Evolutionary conservation across 2,113 vertebrate genomes (phyloP), one percentile per base, ranked within the genome.

Genomic region (Dinomys branickii): DNA sequence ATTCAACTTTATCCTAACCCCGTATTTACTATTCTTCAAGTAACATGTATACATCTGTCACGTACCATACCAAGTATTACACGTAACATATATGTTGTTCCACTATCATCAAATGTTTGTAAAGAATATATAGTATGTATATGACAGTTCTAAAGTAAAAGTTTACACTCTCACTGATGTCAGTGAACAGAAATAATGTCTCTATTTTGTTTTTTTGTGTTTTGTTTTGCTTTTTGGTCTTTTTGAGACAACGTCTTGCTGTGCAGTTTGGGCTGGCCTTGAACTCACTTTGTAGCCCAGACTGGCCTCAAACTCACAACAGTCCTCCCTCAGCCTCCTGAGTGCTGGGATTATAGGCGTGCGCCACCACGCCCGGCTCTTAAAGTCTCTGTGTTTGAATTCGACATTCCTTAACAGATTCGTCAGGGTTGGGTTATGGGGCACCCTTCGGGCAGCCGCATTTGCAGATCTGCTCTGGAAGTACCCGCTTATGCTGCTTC

Each of bases 1-100:
- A 71, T 94, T 95, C 28, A 77, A 0, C 35, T 92, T 96, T 87
- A 63, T 96, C 88, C 59, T 92, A n/a, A 59, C 20, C 17, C 92
- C 41, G 44, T 93, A 71, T 91, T 88, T 85, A 89, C 20, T 59
- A 10, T 84, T 91, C 6, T 67, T 75, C 24, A 65, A 1, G 50
- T 52, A 90, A 56, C 33, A 80, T 84, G 71, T 80, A 28, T 50
- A 3, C 26, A 30, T 88, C 28, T 95, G 35, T n/a, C 47, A 1
- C 81, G 7, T 69, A 41, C 52, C 63, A 1, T 56, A 44, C 41
- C 65, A 78, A 10, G 5, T 94, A 54, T 26, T 88, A 26, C 52
- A 11, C 63, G 94, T 95, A 28, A 20, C 28, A 30, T 82, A 3
- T 89, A 50, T 54, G 12, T 73, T 91, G 56, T 86, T 35, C 50